A percentile compares a stretch with the other conserved stretches of the same genome.
Evolutionary conservation across 2,113 vertebrate genomes (phyloP).

Genomic region (Dicerorhinus sumatrensis): DNA sequence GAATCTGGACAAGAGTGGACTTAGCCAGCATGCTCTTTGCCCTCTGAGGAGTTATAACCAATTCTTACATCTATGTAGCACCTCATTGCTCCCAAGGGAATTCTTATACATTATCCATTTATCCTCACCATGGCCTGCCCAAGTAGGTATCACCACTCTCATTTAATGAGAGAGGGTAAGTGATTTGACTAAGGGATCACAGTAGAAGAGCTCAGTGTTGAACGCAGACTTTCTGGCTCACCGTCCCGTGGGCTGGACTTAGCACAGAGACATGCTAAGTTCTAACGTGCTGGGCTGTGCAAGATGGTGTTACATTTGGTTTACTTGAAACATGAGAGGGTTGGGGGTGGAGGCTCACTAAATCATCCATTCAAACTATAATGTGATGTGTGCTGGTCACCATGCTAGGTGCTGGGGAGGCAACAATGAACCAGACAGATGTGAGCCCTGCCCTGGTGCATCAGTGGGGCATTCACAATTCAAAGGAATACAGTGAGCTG

Average conservation of each 20-base stretch:
- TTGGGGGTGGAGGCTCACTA: background rate
- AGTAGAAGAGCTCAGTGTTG: background rate
- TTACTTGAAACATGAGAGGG: background rate
- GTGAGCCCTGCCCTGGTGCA: background rate
- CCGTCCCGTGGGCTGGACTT: background rate
- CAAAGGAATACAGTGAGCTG: background rate
- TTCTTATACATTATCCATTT: background rate
- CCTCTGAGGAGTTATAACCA: background rate
- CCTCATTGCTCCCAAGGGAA: background rate
- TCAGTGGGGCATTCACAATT: background rate
- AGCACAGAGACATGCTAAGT: background rate
- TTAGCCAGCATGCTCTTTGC: background rate
- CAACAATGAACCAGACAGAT: background rate
- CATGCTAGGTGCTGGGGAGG: background rate
- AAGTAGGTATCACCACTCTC: background rate
- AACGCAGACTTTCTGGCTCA: background rate
- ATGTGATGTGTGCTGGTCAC: background rate
- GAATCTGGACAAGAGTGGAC: background rate
- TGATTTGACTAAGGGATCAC: background rate
- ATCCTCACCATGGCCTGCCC: background rate
- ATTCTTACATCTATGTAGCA: background rate
- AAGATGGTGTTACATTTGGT: background rate
- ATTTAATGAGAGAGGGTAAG: background rate
- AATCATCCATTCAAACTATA: background rate
- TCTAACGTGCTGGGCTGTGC: background rate